phyloP scores from a whole-genome alignment of 1,140 invertebrate species.

The Ganaspis sp. region DNA sequence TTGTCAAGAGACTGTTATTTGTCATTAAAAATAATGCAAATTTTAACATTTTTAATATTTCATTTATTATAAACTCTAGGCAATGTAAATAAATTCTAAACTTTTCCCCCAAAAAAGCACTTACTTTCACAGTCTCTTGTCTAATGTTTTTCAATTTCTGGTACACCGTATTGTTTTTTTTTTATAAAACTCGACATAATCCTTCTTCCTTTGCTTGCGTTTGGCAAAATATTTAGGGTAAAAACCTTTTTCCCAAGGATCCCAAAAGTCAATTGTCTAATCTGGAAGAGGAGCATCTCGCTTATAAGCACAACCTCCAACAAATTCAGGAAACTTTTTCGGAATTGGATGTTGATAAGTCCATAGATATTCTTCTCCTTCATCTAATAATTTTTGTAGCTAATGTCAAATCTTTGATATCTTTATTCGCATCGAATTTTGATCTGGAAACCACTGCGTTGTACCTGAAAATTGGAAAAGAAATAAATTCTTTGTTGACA shows the following conservation, averaged over 20 bases:
- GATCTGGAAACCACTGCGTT: slow-evolving; percentile 86
- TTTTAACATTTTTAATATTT: too few species aligned
- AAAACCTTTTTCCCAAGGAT: slow-evolving; percentile 93
- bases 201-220: slow-evolving; percentile 93
- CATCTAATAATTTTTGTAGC: slow-evolving; percentile 84
- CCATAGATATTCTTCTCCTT: slow-evolving; percentile 89
- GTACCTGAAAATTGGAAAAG: slow-evolving; percentile 79
- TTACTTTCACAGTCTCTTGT: not conserved
- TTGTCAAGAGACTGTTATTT: too few species aligned
- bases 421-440: slow-evolving; percentile 90
- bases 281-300: slow-evolving; percentile 83
- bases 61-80: not conserved
- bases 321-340: slow-evolving; percentile 81
- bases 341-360: slow-evolving; percentile 83
- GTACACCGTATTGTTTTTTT: slow-evolving; percentile 83
- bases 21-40: too few species aligned
- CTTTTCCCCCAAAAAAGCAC: not conserved
- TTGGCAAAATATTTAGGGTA: slow-evolving; percentile 97
- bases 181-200: slow-evolving; percentile 91
- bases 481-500: too few species aligned
- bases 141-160: not conserved
- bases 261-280: slow-evolving; percentile 93
- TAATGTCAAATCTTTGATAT: slow-evolving; percentile 85
- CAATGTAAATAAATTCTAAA: not conserved
- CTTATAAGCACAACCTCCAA: slow-evolving; percentile 86